Percentiles rank a stretch among this genome's conserved stretches.
Conservation (phyloP, 2,797 vertebrate species). For the Tamandua tetradactyla region DNA sequence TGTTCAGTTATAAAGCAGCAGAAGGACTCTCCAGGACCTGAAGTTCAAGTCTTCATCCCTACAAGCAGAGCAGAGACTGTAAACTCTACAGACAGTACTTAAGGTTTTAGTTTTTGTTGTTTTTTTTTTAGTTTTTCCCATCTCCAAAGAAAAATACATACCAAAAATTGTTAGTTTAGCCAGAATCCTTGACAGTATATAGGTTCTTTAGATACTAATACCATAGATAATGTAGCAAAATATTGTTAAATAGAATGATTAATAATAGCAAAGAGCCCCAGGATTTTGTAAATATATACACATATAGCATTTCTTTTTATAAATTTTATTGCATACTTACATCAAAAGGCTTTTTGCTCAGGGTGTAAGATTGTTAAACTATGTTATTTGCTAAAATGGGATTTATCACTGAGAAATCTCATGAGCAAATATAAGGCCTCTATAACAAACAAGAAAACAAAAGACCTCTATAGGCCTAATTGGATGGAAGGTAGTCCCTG, state of each 20-base stretch:
- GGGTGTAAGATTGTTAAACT: not conserved
- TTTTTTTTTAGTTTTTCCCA: not conserved
- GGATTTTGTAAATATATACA: not conserved
- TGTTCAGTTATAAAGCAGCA: slow-evolving; percentile 23
- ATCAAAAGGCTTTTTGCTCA: slow-evolving; percentile 26
- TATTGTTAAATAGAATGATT: not conserved
- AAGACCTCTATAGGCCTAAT: not conserved
- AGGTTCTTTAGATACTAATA: slow-evolving; percentile 11
- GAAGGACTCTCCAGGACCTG: not conserved
- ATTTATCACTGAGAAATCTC: not conserved
- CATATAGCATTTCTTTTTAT: not conserved
- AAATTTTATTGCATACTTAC: not conserved
- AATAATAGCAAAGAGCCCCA: not conserved
- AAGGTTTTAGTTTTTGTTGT: not conserved
- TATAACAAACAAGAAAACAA: not conserved
- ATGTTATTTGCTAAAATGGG: not conserved
- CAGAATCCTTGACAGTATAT: slow-evolving; percentile 18
- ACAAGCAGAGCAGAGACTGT: not conserved
- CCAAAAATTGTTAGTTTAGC: not conserved
- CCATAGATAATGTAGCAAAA: slow-evolving; percentile 48
- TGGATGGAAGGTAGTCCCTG: not conserved
- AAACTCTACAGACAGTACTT: not conserved
- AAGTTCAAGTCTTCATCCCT: not conserved
- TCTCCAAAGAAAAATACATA: slow-evolving; percentile 32
- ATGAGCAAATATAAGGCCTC: not conserved